phyloP scores from a whole-genome alignment of 2,888 invertebrate species.

The Gymnoscelis rufifasciata region DNA sequence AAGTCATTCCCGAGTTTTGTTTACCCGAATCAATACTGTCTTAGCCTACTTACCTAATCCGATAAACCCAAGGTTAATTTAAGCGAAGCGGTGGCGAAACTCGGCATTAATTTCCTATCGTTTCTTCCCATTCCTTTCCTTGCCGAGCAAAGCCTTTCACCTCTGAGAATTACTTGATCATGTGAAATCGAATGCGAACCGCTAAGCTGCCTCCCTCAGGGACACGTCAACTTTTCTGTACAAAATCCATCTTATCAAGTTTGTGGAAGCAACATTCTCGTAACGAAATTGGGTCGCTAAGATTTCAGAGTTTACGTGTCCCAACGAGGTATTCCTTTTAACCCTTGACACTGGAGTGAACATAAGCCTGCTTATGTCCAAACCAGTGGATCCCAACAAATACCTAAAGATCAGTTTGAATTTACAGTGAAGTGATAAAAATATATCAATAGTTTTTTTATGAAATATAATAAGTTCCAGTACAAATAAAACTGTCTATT shows the following conservation, averaged over 20 bases:
- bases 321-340: conserved; percentile 54
- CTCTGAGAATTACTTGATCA: conserved; percentile 65
- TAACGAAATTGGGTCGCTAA: conserved; percentile 24
- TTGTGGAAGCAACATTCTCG: conserved; percentile 21
- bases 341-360: conserved; percentile 54
- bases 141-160: conserved; percentile 76
- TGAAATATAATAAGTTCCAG: conserved; percentile 54
- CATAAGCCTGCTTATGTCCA: conserved; percentile 65
- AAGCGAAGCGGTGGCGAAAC: conserved; percentile 73
- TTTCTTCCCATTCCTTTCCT: conserved; percentile 64
- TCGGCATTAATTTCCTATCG: conserved; percentile 50
- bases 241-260: conserved; percentile 21
- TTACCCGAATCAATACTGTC: conserved; percentile 33
- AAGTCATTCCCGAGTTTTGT: conserved; percentile 34
- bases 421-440: conserved; percentile 65
- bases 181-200: conserved; percentile 71
- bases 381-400: conserved; percentile 46
- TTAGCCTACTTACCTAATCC: conserved; percentile 30
- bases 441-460: conserved; percentile 62
- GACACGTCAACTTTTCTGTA: conserved; percentile 45
- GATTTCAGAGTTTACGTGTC: conserved; percentile 46
- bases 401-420: conserved; percentile 30
- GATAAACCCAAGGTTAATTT: conserved; percentile 36
- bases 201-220: conserved; percentile 71
- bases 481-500: conserved; percentile 51